A percentile compares a stretch with the other conserved stretches of the same genome.
phyloP scores from a whole-genome alignment of 2,113 vertebrate genomes.

The Microtus pennsylvanicus region DNA sequence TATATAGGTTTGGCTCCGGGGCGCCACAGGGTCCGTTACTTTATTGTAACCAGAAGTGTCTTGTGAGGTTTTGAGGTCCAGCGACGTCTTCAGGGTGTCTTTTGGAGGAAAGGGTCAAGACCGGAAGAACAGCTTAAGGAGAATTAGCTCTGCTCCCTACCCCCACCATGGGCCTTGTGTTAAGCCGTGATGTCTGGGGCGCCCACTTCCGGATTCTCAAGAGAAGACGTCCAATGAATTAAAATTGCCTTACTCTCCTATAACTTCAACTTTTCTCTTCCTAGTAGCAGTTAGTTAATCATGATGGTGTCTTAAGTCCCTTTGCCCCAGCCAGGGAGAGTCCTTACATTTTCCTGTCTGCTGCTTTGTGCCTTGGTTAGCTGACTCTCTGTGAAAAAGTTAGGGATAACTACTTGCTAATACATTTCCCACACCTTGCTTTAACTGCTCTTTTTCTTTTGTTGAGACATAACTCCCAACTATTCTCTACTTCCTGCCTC shows the following conservation, averaged over 20 bases:
- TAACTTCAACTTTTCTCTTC: not conserved
- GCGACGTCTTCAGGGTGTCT: not conserved
- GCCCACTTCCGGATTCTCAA: not conserved
- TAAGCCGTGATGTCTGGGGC: not conserved
- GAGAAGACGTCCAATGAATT: not conserved
- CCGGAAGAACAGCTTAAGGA: not conserved
- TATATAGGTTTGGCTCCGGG: too few species aligned
- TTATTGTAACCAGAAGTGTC: accelerated
- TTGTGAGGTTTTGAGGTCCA: accelerated
- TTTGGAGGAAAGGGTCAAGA: not conserved
- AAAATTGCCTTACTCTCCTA: not conserved
- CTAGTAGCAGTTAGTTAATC: not conserved
- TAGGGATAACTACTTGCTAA: not conserved
- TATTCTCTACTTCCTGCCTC: not conserved
- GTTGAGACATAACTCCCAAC: not conserved
- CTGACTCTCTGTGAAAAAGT: not conserved
- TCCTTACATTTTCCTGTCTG: not conserved
- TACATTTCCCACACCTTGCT: not conserved
- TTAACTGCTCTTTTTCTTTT: not conserved
- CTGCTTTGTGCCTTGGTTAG: not conserved
- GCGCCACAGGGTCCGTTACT: not conserved
- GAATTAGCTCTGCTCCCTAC: not conserved
- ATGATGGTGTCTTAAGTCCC: not conserved
- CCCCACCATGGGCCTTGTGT: not conserved
- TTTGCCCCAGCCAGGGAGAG: not conserved